Evolutionary conservation across 2,113 vertebrate species (phyloP), one percentile per base, ranked within the genome.

Genomic region (Erinaceus europaeus): DNA sequence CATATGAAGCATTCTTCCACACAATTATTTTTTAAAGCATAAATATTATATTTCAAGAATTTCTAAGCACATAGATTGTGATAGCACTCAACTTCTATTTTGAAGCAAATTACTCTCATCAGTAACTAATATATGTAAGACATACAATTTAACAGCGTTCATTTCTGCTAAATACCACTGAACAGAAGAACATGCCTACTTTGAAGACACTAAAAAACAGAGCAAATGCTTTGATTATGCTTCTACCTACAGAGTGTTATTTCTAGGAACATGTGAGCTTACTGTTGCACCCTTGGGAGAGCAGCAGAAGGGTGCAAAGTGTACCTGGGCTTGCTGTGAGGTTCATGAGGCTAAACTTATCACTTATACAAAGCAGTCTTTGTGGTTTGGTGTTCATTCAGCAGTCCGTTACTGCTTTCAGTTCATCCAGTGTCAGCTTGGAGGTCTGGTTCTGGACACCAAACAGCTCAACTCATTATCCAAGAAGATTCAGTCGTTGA

Each of bases 81-180:
- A 50, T 73, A 27, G 62, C 84, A 90, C 17, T 38, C 36, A 87
- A 50, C 21, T 74, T 89, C 50, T 71, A 61, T 73, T 90, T 86
- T 82, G 83, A 92, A 85, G 55, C 46, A 79, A 85, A 86, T 92
- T 68, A 40, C 71, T 77, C 55, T 72, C 62, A 79, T 52, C 65
- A 48, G 61, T 82, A 67, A 86, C 71, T 48, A 71, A 27, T 50
- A 52, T 32, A 92, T 91, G 90, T 76, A 89, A 88, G 71, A 27
- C 55, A 29, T 57, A 27, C 55, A 57, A 67, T 72, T 67, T n/a
- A 42, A 12, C 62, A 23, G 62, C 13, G 40, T 32, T 18, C 27
- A 52, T 75, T 80, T 83, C 65, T 50, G 40, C 50, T 50, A n/a
- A 62, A 50, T 23, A 29, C 44, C 29, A 57, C 8, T 88, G 76